Percentiles rank a stretch among this genome's conserved stretches.
Evolutionary conservation across 2,113 vertebrate species (phyloP).

Genomic region (Capreolus pygargus): DNA sequence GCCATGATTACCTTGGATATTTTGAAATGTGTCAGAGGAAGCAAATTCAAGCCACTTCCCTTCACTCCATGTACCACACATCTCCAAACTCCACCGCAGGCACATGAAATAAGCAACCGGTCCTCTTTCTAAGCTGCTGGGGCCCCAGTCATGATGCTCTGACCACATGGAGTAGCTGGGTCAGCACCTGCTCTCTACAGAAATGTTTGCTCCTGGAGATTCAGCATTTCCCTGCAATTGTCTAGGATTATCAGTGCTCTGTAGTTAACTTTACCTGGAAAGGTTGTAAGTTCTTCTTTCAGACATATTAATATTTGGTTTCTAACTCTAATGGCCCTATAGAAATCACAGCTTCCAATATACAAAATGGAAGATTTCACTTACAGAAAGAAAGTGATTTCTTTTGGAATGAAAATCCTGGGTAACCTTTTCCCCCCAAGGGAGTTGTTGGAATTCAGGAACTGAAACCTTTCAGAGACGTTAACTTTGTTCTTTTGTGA

Average conservation of each 20-base stretch:
- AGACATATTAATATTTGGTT: not conserved
- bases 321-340: not conserved
- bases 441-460: not conserved
- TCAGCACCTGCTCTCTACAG: not conserved
- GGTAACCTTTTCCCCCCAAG: not conserved
- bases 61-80: not conserved
- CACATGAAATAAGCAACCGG: conserved; percentile 12
- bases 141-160: not conserved
- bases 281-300: not conserved
- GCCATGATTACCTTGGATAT: not conserved
- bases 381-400: not conserved
- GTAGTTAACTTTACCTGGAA: not conserved
- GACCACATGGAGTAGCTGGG: not conserved
- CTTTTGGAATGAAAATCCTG: not conserved
- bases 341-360: not conserved
- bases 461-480: not conserved
- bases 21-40: not conserved
- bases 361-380: not conserved
- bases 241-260: not conserved
- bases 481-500: not conserved
- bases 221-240: not conserved
- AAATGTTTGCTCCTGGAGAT: not conserved
- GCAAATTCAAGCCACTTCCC: not conserved
- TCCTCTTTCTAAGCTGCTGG: not conserved
- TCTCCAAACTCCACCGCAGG: not conserved